Percentiles rank a stretch among this genome's conserved stretches.
These are phyloP conservation scores for Hassar affinis DNA, from an alignment of 2,113 vertebrate genomes.

Conservation along the genomic window DNA sequence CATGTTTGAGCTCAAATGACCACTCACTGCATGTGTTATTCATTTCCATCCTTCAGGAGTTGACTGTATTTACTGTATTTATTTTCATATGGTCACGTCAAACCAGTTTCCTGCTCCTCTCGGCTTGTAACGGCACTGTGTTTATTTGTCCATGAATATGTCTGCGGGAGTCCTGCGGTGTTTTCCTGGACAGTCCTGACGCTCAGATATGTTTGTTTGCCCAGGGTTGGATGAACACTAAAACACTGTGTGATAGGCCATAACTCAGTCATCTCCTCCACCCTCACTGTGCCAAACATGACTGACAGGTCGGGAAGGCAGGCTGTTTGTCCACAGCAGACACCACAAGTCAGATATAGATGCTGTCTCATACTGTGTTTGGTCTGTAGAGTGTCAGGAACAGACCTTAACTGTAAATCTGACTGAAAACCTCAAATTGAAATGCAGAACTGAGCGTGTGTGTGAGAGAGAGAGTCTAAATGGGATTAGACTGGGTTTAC, in stretches of 20 bases:
- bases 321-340: constrained; percentile 51
- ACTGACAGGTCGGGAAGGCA: constrained; percentile 48
- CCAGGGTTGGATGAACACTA: constrained; percentile 38
- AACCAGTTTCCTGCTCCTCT: constrained; percentile 17
- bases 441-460: background rate
- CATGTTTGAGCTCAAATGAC: background rate
- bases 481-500: constrained; percentile 7
- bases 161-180: background rate
- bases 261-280: constrained; percentile 56
- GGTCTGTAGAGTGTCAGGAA: constrained; percentile 47
- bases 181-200: constrained; percentile 29
- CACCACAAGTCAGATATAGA: constrained; percentile 43
- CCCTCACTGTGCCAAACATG: constrained; percentile 53
- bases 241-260: constrained; percentile 30
- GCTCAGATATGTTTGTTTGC: constrained; percentile 31
- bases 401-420: constrained; percentile 16
- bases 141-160: constrained; percentile 35
- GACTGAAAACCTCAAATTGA: constrained; percentile 3
- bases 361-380: constrained; percentile 42
- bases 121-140: background rate
- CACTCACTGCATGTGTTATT: background rate
- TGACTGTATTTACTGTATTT: constrained; percentile 32
- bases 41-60: constrained; percentile 6
- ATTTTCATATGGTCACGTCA: constrained; percentile 17
- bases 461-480: background rate